Evolutionary conservation across 2,888 invertebrate genomes (phyloP), one percentile per base, ranked within the genome.

Genomic region (Rhamphomyia laevipes): DNA sequence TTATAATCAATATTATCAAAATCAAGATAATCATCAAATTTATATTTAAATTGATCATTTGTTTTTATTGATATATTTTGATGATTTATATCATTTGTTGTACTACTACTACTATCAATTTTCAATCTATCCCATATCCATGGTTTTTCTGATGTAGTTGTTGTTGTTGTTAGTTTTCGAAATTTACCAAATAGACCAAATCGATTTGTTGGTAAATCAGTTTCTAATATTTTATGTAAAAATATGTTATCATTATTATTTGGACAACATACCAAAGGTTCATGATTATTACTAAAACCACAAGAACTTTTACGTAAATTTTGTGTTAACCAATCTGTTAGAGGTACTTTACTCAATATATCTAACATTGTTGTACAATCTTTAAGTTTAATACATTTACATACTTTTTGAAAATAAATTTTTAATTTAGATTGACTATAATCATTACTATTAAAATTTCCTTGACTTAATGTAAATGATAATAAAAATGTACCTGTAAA

Each of bases 181-280:
- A 7, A 27, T 27, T 27, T 27, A 7, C n/a, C n/a, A n/a, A 9
- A 9, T 27, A 27, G 4, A 27, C 23, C 23, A 27, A 27, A 27
- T 27, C 23, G 23, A 27, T 27, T 6, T 27, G 23, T 27, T 27
- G 23, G 23, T 27, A 27, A 27, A 7, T 9, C 9, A 2, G 7
- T 27, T 7, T 27, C 23, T 27, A 27, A 27, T 27, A 27, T 2
- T 27, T 27, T 27, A 27, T 27, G 35, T 12, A 17, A 13, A 30
- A 41, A 44, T 6, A 15, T 21, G 31, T 42, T 21, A 17, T 33
- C 31, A 12, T 35, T 13, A 30, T 21, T 43, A n/a, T 50, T 33
- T 18, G 61, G 60, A 52, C 67, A 67, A 44, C 68, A 67, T 11
- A 59, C 62, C 2, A 64, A 52, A 3, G 63, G 62, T 13, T 65